Evolutionary conservation across 2,113 vertebrate genomes (phyloP).

Genomic region (Pomatorhinus ruficollis): DNA sequence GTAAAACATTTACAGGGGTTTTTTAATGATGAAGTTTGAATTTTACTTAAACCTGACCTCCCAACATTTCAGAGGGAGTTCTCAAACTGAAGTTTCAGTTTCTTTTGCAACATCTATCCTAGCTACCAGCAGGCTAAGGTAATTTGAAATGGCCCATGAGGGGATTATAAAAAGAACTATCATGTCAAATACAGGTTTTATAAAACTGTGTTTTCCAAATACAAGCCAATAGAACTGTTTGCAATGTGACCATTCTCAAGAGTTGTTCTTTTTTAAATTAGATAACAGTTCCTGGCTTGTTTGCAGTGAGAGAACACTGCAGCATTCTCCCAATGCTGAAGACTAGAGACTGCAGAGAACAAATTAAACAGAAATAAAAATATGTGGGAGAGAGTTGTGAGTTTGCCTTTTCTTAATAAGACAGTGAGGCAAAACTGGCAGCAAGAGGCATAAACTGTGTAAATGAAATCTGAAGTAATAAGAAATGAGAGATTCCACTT

Average conservation of each 20-base stretch:
- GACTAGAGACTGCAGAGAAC: neutral
- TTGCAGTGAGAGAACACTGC: neutral
- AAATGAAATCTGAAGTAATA: neutral
- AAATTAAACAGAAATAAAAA: neutral
- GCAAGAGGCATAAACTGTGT: neutral
- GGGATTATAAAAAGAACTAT: neutral
- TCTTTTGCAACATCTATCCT: neutral
- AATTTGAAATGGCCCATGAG: neutral
- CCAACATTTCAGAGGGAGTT: neutral
- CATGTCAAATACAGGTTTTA: neutral
- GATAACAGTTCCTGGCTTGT: neutral
- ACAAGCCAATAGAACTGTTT: neutral
- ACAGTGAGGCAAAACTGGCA: neutral
- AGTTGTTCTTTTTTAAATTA: neutral
- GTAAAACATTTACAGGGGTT: neutral
- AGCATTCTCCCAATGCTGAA: neutral
- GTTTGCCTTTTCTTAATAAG: neutral
- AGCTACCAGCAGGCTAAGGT: neutral
- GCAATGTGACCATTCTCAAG: neutral
- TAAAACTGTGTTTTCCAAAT: neutral
- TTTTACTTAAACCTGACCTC: slow-evolving; percentile 35
- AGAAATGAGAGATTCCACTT: neutral
- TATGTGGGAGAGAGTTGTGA: neutral
- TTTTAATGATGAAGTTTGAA: neutral
- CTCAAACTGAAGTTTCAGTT: neutral